Conservation (phyloP, 37 sponge, comb jelly and placozoan genomes). For the Aphrocallistes beatrix region DNA sequence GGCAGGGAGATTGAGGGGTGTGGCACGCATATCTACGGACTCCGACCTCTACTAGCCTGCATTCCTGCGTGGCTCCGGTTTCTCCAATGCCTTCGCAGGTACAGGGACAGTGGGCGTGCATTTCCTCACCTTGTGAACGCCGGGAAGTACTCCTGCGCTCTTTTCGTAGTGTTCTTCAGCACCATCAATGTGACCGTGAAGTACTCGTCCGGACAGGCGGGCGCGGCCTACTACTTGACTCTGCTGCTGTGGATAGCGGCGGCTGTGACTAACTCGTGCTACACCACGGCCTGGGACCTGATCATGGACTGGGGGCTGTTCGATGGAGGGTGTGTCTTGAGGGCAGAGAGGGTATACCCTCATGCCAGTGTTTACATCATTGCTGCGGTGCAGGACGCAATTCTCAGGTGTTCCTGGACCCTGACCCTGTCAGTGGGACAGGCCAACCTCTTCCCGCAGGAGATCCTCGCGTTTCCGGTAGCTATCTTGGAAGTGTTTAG, state of each 20-base stretch:
- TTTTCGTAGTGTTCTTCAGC: constrained; percentile 66
- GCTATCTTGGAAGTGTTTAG: constrained; percentile 43
- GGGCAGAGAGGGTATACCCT: constrained; percentile 51
- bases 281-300: constrained; percentile 87
- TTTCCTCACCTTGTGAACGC: constrained; percentile 77
- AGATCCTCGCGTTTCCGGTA: constrained; percentile 46
- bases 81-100: constrained; percentile 75
- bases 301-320: constrained; percentile 89
- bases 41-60: constrained; percentile 68
- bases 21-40: constrained; percentile 18
- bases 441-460: constrained; percentile 47
- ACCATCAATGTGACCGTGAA: constrained; percentile 28
- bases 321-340: constrained; percentile 24
- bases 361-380: constrained; percentile 39
- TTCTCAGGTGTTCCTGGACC: constrained; percentile 79
- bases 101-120: constrained; percentile 44
- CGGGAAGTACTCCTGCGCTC: constrained; percentile 76
- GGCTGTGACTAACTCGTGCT: constrained; percentile 44
- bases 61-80: constrained; percentile 84
- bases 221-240: not conserved
- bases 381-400: constrained; percentile 58
- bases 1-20: constrained; percentile 18
- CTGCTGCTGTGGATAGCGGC: constrained; percentile 42
- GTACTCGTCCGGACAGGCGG: constrained; percentile 5
- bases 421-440: constrained; percentile 72